Evolutionary conservation across 2,888 invertebrate genomes (phyloP).

Genomic region (Watsonalla cultraria): DNA sequence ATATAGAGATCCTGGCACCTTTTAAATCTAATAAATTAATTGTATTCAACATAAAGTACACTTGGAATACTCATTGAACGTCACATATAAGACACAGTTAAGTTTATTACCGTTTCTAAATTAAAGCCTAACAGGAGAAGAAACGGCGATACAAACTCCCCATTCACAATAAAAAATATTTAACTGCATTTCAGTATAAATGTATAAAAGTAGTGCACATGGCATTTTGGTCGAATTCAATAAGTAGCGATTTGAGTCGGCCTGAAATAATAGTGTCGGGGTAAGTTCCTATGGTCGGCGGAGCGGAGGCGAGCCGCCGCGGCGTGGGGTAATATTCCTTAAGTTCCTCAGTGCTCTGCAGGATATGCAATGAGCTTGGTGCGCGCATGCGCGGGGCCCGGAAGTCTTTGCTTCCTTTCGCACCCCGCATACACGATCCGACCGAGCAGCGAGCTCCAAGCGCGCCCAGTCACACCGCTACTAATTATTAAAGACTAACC

Average conservation of each 20-base stretch:
- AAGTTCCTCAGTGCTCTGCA: not conserved
- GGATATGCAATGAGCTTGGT: not conserved
- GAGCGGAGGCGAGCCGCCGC: not conserved
- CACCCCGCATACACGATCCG: not conserved
- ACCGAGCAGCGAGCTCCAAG: not conserved
- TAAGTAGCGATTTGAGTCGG: not conserved
- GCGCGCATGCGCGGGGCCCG: not conserved
- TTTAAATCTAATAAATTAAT: no score
- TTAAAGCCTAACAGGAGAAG: no score
- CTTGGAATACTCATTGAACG: no score
- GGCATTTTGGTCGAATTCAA: no score
- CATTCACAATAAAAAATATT: no score
- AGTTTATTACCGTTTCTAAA: no score
- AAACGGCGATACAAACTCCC: no score
- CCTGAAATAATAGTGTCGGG: not conserved
- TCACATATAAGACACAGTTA: no score
- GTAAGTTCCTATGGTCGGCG: not conserved
- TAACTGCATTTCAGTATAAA: no score
- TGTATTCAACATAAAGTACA: no score
- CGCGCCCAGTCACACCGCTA: not conserved
- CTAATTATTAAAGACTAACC: not conserved
- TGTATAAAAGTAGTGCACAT: no score
- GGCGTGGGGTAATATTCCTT: not conserved
- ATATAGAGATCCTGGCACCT: no score
- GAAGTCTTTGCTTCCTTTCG: not conserved